Conservation (phyloP, 2,113 vertebrate species). For the Bufo gargarizans region DNA sequence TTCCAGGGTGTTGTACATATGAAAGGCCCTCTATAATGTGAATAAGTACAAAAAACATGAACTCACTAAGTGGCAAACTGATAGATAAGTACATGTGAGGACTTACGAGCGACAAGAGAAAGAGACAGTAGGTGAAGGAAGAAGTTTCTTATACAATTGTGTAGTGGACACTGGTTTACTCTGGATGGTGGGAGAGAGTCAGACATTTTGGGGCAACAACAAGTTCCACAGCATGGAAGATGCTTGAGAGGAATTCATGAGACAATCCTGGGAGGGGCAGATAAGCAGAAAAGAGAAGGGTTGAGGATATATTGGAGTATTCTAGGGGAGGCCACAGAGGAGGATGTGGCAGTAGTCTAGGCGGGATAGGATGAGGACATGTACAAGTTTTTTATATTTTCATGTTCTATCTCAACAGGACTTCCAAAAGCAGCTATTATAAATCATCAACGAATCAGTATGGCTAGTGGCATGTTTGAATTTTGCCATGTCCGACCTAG, state of each 20-base stretch:
- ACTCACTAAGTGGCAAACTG: too few relatives aligned
- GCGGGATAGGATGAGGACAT: background rate
- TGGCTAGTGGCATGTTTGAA: slow-evolving; percentile 62
- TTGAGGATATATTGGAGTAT: background rate
- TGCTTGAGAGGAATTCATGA: background rate
- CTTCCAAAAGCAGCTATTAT: slow-evolving; percentile 85
- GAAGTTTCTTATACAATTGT: too few relatives aligned
- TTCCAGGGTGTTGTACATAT: background rate
- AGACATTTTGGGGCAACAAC: too few relatives aligned
- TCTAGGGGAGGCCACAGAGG: background rate
- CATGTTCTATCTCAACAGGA: slow-evolving; percentile 68
- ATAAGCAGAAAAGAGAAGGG: background rate
- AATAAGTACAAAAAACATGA: too few relatives aligned
- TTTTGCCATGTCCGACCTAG: slow-evolving; percentile 63
- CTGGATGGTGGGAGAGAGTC: too few relatives aligned
- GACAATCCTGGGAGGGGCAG: background rate
- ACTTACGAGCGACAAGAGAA: too few relatives aligned
- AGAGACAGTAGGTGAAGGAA: too few relatives aligned
- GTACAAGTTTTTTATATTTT: background rate
- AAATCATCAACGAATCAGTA: slow-evolving; percentile 74
- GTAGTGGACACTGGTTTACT: too few relatives aligned
- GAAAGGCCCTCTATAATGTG: too few relatives aligned
- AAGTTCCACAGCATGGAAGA: background rate
- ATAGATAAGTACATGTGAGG: too few relatives aligned
- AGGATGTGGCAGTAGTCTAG: background rate